Evolutionary conservation across 2,888 invertebrate genomes (phyloP).

Genomic region (Pachydiplax longipennis): DNA sequence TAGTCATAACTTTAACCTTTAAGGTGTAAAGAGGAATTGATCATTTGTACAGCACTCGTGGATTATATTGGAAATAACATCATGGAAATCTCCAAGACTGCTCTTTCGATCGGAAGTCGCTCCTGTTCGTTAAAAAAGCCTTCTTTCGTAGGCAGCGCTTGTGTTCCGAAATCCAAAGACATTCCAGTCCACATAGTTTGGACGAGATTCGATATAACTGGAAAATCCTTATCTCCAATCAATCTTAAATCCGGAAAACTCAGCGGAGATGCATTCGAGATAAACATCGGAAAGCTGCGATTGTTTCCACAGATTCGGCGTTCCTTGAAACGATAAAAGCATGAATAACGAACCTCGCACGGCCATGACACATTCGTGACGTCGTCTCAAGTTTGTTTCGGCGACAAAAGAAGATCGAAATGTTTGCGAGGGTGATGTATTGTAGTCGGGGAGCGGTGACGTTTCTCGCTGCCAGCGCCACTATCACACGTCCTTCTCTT

Average conservation of each 20-base stretch:
- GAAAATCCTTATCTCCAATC: too few species aligned
- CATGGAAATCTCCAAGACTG: too few species aligned
- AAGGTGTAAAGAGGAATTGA: too few species aligned
- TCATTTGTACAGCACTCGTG: too few species aligned
- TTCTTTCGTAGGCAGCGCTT: too few species aligned
- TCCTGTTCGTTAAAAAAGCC: too few species aligned
- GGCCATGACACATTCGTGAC: background rate
- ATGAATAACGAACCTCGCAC: background rate
- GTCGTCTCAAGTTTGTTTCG: background rate
- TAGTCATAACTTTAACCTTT: too few species aligned
- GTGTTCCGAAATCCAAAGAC: too few species aligned
- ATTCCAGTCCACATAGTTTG: too few species aligned
- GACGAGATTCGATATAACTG: too few species aligned
- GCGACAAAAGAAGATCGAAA: conserved; percentile 37
- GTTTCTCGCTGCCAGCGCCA: background rate
- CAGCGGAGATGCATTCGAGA: background rate
- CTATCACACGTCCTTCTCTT: conserved; percentile 4
- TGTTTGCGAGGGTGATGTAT: conserved; percentile 21
- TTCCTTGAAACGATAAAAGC: background rate
- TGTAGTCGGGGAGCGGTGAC: conserved; percentile 17
- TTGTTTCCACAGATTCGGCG: background rate
- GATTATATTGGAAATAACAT: too few species aligned
- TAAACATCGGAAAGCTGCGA: background rate
- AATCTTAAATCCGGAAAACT: background rate
- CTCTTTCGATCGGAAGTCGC: too few species aligned